Base-by-base conservation (phyloP, 23 tunicate species). In the Ciona savignyi region DNA sequence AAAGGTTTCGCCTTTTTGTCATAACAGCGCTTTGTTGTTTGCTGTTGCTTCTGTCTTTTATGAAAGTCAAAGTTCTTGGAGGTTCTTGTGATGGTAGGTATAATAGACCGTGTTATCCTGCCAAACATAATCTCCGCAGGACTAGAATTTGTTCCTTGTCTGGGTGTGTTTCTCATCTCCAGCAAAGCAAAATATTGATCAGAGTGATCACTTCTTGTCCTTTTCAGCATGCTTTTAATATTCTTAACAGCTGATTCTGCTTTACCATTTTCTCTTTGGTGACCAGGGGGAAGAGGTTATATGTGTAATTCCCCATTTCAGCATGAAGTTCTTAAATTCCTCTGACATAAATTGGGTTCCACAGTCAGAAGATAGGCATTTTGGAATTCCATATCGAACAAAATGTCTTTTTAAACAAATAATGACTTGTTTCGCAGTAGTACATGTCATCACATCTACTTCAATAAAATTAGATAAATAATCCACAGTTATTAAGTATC, bases 381-480 rank as follows among this genome's bases (percentile, higher is more conserved):
- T 63, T 6, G 80, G 80, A 29, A 76, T 65, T 22, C 80, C 71
- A 64, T 2, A 64, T 29, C 71, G 70, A 2, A 30, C 71, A 65
- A 65, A 76, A 33, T 76, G 80, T 2, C 71, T 61, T 29, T 76
- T 76, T 23, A 65, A 63, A 4, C 30, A 19, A 51, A 23, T 63
- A 25, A 76, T 65, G 3, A 63, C 71, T 76, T 63, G 71, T 32
- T 31, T 64, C 15, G 32, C 21, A 3, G 78, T 60, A 27, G 34
- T 25, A 25, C 34, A 27, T 3, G 70, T 33, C 33, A 74, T 30
- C n/a, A 74, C 32, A 61, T 74, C 69, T 63, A 60, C 28, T 74
- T 61, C 61, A 23, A 61, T 26, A 26, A 74, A 74, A 74, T 74
- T 74, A 3, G 78, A 74, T 60, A 74, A 74, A 74, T 61, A 74